Evolutionary conservation across 2,888 invertebrate species (phyloP), one percentile per base, ranked within the genome.

Genomic region (Apodemia zela): DNA sequence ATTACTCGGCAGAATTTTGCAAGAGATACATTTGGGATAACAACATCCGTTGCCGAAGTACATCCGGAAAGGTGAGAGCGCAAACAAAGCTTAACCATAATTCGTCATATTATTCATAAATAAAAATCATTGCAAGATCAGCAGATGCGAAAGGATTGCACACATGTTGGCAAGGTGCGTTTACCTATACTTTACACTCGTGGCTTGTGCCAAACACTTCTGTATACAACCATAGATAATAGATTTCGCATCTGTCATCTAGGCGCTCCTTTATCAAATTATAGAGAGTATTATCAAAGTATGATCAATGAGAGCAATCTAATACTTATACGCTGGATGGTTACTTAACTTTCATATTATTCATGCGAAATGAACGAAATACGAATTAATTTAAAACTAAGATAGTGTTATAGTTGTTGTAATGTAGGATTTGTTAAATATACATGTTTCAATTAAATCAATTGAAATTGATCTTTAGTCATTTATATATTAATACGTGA

Each of bases 101-200:
- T 89, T 91, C 90, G 89, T 89, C 90, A 91, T 89, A 90, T 89
- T 87, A 87, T 89, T 89, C 88, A 88, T 85, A 87, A 82, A 87
- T 88, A 87, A 85, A 87, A 89, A 89, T 89, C 89, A 87, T 87
- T 87, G 88, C 88, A 88, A 79, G 78, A 80, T 78, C 75, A 76
- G 84, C 84, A 84, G 90, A 90, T 91, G 89, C 76, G 85, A 90
- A 90, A 90, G 90, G 90, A 89, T 90, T 89, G 87, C 87, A 87
- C 86, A 86, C 86, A 87, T 89, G 88, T 68, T 71, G 78, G 82
- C 89, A 91, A 91, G 90, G 90, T 91, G 89, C 78, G 81, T 71
- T 70, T 70, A 67, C 73, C 70, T 68, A 64, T 68, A 65, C 61
- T 66, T 66, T 71, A 64, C 69, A 72, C 74, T 69, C 71, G 72